Evolutionary conservation across 2,113 vertebrate genomes (phyloP), one percentile per base, ranked within the genome.

Genomic region (Bubo blakistoni): DNA sequence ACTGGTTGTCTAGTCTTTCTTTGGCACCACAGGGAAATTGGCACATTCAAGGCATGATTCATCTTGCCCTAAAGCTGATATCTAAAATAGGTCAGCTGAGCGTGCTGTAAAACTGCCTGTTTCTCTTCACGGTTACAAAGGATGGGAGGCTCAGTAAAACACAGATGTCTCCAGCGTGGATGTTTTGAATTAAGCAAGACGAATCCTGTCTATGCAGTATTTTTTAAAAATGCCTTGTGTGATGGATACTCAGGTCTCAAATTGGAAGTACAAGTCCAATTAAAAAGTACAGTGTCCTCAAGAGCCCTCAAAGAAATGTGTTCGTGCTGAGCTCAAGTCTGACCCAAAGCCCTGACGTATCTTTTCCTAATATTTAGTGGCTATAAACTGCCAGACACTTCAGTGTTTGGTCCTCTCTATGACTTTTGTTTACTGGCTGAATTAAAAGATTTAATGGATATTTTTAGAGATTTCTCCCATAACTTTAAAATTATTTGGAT

Each of bases 51-150:
- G 74, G 87, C 87, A 86, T 96, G 96, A 97, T 94, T 97, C 94
- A 96, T 96, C 93, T 93, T 85, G 70, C 96, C 96, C 96, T 90
- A 54, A 89, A 95, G 93, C 93, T n/a, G 62, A 65, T 95, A 94
- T 80, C 93, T 92, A 42, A 96, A 97, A 86, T 57, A 90, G 94
- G 93, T 97, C 96, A 96, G 70, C 88, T 88, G 94, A 94, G 85
- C 4, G 1, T 1, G 26, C 78, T 93, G 87, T 93, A 58, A 21
- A 92, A 96, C 70, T 40, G 91, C 84, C 91, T 93, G 78, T 72
- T 96, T 91, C 91, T 86, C 89, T 87, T 91, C 87, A 51, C 1
- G 12, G 74, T 58, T 90, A 65, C 87, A 92, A 72, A 90, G 85
- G 81, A 88, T 79, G 32, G 74, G 87, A 91, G 42, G 81, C 81